These are phyloP conservation scores for Theristicus caerulescens DNA, from an alignment of 2,113 vertebrate species.

Conservation along the genomic window DNA sequence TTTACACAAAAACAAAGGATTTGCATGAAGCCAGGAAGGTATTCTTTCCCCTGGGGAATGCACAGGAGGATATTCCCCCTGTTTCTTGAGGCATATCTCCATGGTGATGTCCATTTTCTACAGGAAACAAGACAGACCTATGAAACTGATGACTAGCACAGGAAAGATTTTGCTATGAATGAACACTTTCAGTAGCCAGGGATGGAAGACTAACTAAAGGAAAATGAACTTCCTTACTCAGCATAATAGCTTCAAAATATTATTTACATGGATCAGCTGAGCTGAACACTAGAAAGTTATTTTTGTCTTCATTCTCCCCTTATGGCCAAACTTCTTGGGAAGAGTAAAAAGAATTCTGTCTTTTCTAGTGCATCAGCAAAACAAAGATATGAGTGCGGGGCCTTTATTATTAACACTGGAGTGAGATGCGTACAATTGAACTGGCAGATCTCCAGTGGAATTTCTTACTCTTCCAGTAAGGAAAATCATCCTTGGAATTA, in stretches of 20 bases:
- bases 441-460: not conserved
- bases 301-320: not conserved
- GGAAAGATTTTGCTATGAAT: not conserved
- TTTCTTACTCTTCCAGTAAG: not conserved
- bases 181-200: not conserved
- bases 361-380: not conserved
- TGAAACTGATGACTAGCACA: not conserved
- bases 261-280: not conserved
- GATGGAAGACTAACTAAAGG: not conserved
- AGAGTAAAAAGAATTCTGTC: not conserved
- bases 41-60: not conserved
- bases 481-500: not conserved
- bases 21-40: not conserved
- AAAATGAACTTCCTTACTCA: constrained; percentile 8
- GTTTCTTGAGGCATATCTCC: not conserved
- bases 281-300: not conserved
- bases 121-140: not conserved
- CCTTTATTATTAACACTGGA: not conserved
- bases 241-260: not conserved
- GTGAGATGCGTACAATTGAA: not conserved
- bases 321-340: not conserved
- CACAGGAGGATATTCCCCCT: not conserved
- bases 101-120: not conserved
- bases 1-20: not conserved
- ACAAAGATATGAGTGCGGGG: not conserved